phyloP scores from a whole-genome alignment of 2,113 vertebrate genomes.

The Apodemus sylvaticus region DNA sequence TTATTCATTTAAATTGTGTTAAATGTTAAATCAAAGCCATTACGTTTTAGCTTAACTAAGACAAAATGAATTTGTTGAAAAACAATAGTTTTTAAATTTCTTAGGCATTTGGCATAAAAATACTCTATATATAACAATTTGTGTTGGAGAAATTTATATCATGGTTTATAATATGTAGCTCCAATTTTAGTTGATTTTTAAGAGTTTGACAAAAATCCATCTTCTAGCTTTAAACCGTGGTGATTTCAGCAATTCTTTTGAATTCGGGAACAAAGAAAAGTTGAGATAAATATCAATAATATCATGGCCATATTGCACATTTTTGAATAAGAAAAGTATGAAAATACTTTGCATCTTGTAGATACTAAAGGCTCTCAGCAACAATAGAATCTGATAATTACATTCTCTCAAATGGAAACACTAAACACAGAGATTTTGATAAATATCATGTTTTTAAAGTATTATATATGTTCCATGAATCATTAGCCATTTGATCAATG shows the following conservation, averaged over 20 bases:
- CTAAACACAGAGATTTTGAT: neutral
- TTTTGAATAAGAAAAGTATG: neutral
- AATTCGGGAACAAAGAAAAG: neutral
- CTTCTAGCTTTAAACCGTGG: neutral
- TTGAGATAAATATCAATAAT: conserved; percentile 25
- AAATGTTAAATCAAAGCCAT: neutral
- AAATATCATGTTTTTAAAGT: neutral
- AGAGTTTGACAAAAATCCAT: neutral
- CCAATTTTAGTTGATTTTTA: neutral
- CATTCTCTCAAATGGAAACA: neutral
- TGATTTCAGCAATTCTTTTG: neutral
- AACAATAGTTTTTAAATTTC: neutral
- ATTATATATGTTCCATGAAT: neutral
- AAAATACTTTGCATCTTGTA: neutral
- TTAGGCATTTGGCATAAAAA: neutral
- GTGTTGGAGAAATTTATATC: neutral
- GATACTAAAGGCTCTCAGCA: neutral
- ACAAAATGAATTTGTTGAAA: neutral
- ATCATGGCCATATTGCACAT: neutral
- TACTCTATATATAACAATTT: neutral
- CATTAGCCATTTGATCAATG: neutral
- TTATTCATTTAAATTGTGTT: neutral
- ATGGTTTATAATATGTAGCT: neutral
- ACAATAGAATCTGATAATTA: neutral
- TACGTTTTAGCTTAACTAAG: neutral